Base-by-base conservation (phyloP, 2,113 vertebrate species). In the Myiopsitta monachus region DNA sequence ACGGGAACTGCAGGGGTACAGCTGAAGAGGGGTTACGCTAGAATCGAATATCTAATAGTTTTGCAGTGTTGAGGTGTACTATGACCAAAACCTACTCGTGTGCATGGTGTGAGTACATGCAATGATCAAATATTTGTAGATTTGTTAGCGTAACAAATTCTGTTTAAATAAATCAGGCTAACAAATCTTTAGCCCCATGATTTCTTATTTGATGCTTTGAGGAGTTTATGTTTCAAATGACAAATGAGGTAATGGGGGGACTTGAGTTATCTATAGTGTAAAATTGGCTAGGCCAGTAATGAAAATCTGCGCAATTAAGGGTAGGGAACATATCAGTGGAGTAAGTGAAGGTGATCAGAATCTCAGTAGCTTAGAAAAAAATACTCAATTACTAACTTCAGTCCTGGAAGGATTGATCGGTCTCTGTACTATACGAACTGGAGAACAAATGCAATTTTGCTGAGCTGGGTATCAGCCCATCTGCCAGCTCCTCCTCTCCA, bases 31-130 rank as follows among this genome's bases (percentile, higher is more conserved):
- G 13, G 9, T 57, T 18, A 31, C 27, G 9, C 11, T 57, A 38
- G 28, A 74, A 31, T 46, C 2, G 1, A 1, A 1, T 30, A 46
- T 14, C 22, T 46, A 72, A 24, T 10, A 67, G 24, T 30, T 39
- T 31, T 64, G 27, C 47, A 43, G 43, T 61, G 8, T 15, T 86
- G 55, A 82, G 66, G 41, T 61, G n/a, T 85, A 43, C 74, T 66
- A 2, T 38, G 33, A 82, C 47, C 49, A 38, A 82, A 92, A 88
- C 6, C 5, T 4, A 18, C 39, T 44, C 4, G 38, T 38, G n/a
- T n/a, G 21, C 0, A 21, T 11, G 7, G 4, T 41, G 15, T 26
- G 43, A 73, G 18, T 14, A 4, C 1, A 2, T 61, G 63, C 11
- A 24, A 62, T 73, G 18, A 51, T 55, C 31, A 11, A 75, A 9